Conservation (phyloP, 2,113 vertebrate genomes). For the Pygoscelis antarcticus region DNA sequence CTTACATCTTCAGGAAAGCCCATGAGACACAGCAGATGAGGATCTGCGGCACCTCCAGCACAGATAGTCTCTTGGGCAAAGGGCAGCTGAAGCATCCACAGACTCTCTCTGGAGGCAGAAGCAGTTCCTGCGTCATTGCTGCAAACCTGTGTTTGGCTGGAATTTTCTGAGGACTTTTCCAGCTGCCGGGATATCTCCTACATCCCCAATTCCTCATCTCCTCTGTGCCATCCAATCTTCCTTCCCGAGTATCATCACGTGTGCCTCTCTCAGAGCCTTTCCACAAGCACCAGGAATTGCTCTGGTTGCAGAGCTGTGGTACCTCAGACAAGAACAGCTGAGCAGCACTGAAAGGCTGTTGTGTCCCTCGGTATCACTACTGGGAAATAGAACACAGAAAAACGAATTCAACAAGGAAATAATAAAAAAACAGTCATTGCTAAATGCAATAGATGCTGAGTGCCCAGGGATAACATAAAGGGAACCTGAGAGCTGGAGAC, state of each 20-base stretch:
- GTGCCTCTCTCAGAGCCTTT: neutral
- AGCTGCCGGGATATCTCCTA: neutral
- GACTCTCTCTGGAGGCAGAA: neutral
- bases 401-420: neutral
- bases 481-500: neutral
- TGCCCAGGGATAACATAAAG: no score
- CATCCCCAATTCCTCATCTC: rapidly evolving
- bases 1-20: neutral
- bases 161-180: neutral
- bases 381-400: neutral
- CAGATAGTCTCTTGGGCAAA: neutral
- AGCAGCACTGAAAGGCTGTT: neutral
- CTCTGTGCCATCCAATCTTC: neutral
- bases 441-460: neutral
- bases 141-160: neutral
- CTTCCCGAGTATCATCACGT: neutral
- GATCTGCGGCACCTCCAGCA: neutral
- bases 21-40: neutral
- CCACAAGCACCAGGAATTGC: neutral
- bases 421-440: neutral
- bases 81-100: neutral
- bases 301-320: neutral
- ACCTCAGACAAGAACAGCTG: neutral
- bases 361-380: neutral
- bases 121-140: neutral